A percentile compares a stretch with the other conserved stretches of the same genome.
phyloP scores from a whole-genome alignment of 1,140 invertebrate species.

The Heliothis virescens region DNA sequence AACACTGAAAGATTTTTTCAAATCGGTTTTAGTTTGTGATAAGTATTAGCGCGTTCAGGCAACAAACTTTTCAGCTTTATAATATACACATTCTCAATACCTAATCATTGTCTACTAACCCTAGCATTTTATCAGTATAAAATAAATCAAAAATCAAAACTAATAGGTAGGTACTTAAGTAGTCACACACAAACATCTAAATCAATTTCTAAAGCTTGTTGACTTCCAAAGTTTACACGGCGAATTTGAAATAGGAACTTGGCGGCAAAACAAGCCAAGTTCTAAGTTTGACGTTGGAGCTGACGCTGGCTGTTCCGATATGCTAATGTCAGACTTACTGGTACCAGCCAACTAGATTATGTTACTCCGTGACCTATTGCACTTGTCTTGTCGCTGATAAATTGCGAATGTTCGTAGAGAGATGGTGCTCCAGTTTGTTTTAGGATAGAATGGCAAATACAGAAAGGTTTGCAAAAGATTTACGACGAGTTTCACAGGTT shows the following conservation, averaged over 20 bases:
- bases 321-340: conserved; percentile 54
- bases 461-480: background rate
- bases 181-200: background rate
- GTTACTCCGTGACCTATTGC: conserved; percentile 25
- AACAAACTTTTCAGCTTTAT: no score
- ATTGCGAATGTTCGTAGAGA: background rate
- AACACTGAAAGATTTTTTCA: no score
- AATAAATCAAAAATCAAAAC: no score
- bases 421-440: no score
- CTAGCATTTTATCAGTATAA: no score
- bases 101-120: no score
- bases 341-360: conserved; percentile 14
- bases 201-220: background rate
- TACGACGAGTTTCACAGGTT: no score
- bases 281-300: conserved; percentile 46
- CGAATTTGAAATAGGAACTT: conserved; percentile 30
- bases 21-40: no score
- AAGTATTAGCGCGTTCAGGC: no score
- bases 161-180: no score
- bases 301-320: conserved; percentile 53
- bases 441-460: background rate
- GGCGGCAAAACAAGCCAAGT: conserved; percentile 37
- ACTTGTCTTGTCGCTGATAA: background rate
- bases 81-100: no score
- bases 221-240: background rate